These are phyloP conservation scores for Cryptotermes secundus DNA, from an alignment of 1,140 invertebrate species.

Conservation along the genomic window DNA sequence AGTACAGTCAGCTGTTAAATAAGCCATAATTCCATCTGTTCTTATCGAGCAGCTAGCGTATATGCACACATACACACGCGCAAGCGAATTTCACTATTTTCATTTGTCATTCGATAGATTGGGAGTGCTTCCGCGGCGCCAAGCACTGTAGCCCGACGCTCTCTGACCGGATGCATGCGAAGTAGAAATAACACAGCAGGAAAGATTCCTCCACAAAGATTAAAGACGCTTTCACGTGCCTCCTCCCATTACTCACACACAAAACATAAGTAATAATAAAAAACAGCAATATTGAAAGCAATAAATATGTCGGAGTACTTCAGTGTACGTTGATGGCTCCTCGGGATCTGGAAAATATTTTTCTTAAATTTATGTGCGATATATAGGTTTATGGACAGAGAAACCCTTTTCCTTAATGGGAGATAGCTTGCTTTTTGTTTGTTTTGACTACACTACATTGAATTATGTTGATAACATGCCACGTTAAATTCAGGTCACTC, in stretches of 20 bases:
- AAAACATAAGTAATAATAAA: not conserved
- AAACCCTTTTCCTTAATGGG: not conserved
- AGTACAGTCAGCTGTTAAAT: too few relatives aligned
- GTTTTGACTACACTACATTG: not conserved
- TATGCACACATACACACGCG: too few relatives aligned
- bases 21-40: too few relatives aligned
- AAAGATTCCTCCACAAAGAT: not conserved
- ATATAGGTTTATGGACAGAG: constrained; percentile 1
- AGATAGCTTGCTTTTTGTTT: not conserved
- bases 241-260: not conserved
- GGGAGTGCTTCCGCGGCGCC: too few relatives aligned
- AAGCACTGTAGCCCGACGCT: not conserved
- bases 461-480: too few relatives aligned
- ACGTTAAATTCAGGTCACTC: not conserved
- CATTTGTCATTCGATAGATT: too few relatives aligned
- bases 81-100: too few relatives aligned
- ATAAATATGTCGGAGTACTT: not conserved
- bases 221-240: not conserved
- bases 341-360: not conserved
- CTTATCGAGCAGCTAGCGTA: too few relatives aligned
- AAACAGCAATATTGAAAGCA: not conserved
- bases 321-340: not conserved
- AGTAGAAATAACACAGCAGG: not conserved
- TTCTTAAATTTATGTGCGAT: constrained; percentile 1
- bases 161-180: not conserved